These are phyloP conservation scores for Pemphredon lugubris DNA, from an alignment of 2,888 invertebrate genomes.

Conservation along the genomic window DNA sequence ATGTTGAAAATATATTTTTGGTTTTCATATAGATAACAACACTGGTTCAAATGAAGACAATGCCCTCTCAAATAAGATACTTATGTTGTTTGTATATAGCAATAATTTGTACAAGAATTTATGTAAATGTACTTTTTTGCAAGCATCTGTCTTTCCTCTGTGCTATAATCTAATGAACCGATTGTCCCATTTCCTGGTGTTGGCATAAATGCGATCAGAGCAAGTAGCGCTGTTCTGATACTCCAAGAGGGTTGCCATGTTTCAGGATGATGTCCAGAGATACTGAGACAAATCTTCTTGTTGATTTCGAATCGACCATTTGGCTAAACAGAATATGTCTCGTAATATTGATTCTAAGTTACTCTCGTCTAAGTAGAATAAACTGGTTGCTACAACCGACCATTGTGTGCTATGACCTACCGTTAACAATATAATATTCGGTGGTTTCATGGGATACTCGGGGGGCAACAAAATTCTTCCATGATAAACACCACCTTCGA, in stretches of 20 bases:
- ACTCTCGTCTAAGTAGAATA: background rate
- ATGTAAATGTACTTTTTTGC: slow-evolving; percentile 91
- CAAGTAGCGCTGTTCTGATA: slow-evolving; percentile 94
- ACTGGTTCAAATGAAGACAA: no score
- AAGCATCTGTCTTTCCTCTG: slow-evolving; percentile 90
- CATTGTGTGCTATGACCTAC: slow-evolving; percentile 81
- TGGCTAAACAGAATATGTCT: slow-evolving; percentile 83
- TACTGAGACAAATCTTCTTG: slow-evolving; percentile 97
- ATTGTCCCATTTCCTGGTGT: slow-evolving; percentile 94
- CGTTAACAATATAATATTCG: slow-evolving; percentile 95
- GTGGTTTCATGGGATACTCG: slow-evolving; percentile 98
- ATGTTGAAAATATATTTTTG: slow-evolving; percentile 10
- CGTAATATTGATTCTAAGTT: background rate
- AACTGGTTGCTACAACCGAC: background rate
- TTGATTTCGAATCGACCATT: slow-evolving; percentile 96
- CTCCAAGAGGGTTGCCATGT: slow-evolving; percentile 99
- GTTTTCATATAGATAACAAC: no score
- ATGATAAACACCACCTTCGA: slow-evolving; percentile 95
- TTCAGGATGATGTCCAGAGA: slow-evolving; percentile 98
- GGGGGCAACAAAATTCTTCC: slow-evolving; percentile 95
- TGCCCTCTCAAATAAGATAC: no score
- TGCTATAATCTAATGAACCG: slow-evolving; percentile 93
- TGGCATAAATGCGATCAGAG: slow-evolving; percentile 97
- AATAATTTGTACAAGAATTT: no score
- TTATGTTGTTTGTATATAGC: no score